A percentile compares a stretch with the other conserved stretches of the same genome.
Conservation (phyloP, 1,140 invertebrate species). For the Anthonomus grandis region DNA sequence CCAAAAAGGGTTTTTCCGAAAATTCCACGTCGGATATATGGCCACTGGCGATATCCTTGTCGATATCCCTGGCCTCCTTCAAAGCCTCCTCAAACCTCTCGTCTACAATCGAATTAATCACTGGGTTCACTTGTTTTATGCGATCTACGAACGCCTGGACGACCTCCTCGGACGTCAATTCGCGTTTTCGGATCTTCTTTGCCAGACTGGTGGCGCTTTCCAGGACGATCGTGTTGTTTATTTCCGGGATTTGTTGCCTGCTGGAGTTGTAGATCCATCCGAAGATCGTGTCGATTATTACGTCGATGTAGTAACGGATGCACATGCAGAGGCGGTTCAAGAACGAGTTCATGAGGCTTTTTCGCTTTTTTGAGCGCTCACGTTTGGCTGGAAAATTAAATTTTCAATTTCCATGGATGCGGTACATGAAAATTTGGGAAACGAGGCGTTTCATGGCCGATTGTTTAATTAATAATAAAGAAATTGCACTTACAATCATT, state of each 20-base stretch:
- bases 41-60: constrained; percentile 60
- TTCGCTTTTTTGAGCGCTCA: no score
- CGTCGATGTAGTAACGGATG: constrained; percentile 44
- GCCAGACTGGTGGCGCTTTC: constrained; percentile 65
- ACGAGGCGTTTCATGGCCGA: no score
- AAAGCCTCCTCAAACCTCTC: constrained; percentile 72
- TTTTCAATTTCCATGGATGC: no score
- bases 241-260: constrained; percentile 54
- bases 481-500: no score
- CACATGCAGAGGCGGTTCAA: no score
- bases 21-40: constrained; percentile 56
- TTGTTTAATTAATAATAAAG: no score
- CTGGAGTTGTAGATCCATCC: constrained; percentile 56
- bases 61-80: constrained; percentile 69
- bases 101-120: constrained; percentile 80
- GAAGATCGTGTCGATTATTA: constrained; percentile 51
- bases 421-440: no score
- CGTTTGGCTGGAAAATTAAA: no score
- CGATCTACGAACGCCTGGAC: constrained; percentile 72
- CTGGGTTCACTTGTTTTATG: constrained; percentile 74
- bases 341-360: no score
- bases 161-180: constrained; percentile 66
- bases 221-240: constrained; percentile 57
- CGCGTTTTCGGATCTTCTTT: constrained; percentile 60
- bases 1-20: constrained; percentile 66